Conservation (phyloP, 2,888 invertebrate species). For the Prenolepis imparis region DNA sequence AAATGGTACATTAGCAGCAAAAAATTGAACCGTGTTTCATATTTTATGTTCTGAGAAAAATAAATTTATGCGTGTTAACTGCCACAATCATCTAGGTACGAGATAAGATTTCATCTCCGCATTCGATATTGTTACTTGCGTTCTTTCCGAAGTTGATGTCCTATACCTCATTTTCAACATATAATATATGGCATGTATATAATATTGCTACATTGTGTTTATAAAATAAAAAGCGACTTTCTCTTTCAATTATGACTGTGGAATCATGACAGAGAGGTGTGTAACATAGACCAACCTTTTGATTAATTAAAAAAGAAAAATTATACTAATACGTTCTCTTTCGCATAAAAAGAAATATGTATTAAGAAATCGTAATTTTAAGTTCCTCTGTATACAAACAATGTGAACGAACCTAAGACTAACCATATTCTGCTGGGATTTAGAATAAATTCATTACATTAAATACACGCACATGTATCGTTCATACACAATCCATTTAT, state of each 20-base stretch:
- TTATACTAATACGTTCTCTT: constrained; percentile 5
- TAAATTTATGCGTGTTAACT: constrained; percentile 64
- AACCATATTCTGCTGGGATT: constrained; percentile 29
- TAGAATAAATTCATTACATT: constrained; percentile 37
- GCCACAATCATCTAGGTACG: constrained; percentile 63
- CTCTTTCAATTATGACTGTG: not conserved
- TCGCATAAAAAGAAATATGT: constrained; percentile 4
- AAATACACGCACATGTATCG: not conserved
- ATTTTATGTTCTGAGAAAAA: constrained; percentile 38
- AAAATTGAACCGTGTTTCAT: constrained; percentile 83
- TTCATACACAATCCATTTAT: not conserved
- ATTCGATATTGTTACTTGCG: constrained; percentile 56
- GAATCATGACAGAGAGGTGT: constrained; percentile 5
- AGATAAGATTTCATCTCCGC: constrained; percentile 48
- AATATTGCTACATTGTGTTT: constrained; percentile 40
- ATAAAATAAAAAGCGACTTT: constrained; percentile 19
- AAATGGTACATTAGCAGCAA: constrained; percentile 86
- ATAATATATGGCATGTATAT: constrained; percentile 61
- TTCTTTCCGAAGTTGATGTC: constrained; percentile 52
- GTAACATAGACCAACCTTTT: constrained; percentile 40
- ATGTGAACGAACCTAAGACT: constrained; percentile 31
- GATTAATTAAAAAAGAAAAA: not conserved
- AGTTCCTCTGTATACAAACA: constrained; percentile 16
- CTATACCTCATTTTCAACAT: constrained; percentile 56
- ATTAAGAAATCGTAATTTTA: constrained; percentile 8